Percentiles rank a stretch among this genome's conserved stretches.
Conservation (phyloP, 2,888 invertebrate genomes). For the Leistus spinibarbis region DNA sequence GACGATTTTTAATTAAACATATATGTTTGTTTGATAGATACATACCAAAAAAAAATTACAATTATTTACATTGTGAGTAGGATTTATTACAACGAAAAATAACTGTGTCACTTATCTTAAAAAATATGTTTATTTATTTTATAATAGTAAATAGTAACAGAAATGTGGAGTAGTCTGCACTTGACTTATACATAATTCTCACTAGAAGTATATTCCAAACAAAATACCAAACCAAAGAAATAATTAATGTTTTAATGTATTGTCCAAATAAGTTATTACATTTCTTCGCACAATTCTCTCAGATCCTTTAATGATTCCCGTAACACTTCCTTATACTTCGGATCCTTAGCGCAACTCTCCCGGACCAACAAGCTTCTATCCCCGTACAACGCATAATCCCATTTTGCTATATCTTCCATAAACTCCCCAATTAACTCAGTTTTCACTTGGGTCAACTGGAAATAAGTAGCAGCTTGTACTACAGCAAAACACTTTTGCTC, state of each 20-base stretch:
- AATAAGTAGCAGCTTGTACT: constrained; percentile 17
- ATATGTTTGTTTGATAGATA: not conserved
- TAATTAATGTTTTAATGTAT: not conserved
- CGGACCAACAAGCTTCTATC: constrained; percentile 16
- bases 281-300: constrained; percentile 14
- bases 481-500: constrained; percentile 21
- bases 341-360: constrained; percentile 10
- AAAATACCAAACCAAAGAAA: not conserved
- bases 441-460: constrained; percentile 19
- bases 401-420: constrained; percentile 16
- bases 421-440: constrained; percentile 26
- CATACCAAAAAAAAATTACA: too few relatives aligned
- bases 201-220: too few relatives aligned
- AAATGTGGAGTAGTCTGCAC: too few relatives aligned
- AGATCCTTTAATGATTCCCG: constrained; percentile 12
- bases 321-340: constrained; percentile 9
- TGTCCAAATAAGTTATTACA: not conserved
- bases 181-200: too few relatives aligned
- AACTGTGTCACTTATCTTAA: too few relatives aligned
- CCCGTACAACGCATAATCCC: constrained; percentile 18
- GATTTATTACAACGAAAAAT: too few relatives aligned
- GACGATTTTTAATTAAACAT: not conserved
- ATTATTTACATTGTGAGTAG: too few relatives aligned
- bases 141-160: too few relatives aligned
- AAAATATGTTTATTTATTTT: too few relatives aligned